These are phyloP conservation scores for Parus major DNA, from an alignment of 2,113 vertebrate species.

Conservation along the genomic window DNA sequence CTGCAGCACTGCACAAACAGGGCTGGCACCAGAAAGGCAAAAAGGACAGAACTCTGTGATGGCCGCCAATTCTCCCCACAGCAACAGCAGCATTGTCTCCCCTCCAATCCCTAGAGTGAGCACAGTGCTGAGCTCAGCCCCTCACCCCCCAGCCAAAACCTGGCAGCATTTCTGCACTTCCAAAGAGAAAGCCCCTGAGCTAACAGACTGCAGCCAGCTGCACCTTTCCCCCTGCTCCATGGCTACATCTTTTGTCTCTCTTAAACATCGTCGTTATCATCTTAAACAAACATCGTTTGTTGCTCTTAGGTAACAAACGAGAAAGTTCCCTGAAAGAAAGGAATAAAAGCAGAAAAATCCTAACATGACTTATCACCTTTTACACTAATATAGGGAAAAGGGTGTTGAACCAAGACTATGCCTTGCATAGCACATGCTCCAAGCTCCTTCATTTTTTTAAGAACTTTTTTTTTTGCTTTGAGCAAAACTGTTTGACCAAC, in stretches of 20 bases:
- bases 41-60: rapidly evolving
- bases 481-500: not conserved
- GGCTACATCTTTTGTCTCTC: not conserved
- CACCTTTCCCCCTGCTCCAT: not conserved
- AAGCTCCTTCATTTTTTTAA: not conserved
- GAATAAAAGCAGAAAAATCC: rapidly evolving
- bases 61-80: not conserved
- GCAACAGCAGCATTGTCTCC: not conserved
- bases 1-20: not conserved
- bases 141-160: not conserved
- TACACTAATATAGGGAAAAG: not conserved
- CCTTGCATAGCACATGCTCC: not conserved
- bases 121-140: not conserved
- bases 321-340: not conserved
- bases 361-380: not conserved
- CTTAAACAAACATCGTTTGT: no score
- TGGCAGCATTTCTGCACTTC: not conserved
- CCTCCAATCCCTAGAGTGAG: not conserved
- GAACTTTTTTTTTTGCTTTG: not conserved
- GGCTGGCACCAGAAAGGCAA: not conserved
- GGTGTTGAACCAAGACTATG: not conserved
- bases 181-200: not conserved
- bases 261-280: not conserved
- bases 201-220: not conserved
- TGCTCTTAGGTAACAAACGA: not conserved